Evolutionary conservation across 2,113 vertebrate genomes (phyloP).

Genomic region (Larimichthys crocea): DNA sequence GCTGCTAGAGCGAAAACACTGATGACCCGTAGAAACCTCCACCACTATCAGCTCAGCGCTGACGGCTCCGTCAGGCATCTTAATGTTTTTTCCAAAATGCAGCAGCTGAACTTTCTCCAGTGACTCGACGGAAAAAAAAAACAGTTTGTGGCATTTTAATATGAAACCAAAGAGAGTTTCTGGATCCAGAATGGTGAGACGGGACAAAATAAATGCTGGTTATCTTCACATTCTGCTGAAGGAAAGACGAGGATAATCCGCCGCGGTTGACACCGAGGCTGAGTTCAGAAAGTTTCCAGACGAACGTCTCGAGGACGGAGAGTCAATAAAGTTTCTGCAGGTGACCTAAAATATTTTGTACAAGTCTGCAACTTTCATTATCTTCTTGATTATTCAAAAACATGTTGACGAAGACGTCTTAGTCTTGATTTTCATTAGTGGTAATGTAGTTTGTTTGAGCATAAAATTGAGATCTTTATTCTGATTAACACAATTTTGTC

Average conservation of each 20-base stretch:
- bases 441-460: too few relatives aligned
- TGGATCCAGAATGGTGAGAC: not conserved
- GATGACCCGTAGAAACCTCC: too few relatives aligned
- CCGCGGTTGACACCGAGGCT: not conserved
- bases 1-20: not conserved
- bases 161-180: conserved; percentile 3
- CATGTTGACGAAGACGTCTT: too few relatives aligned
- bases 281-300: conserved; percentile 32
- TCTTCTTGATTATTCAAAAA: too few relatives aligned
- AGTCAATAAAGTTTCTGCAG: not conserved
- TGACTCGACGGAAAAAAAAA: conserved; percentile 14
- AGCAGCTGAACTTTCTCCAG: conserved; percentile 1
- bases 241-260: conserved; percentile 23
- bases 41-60: not conserved
- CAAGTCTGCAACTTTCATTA: too few relatives aligned
- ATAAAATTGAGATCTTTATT: too few relatives aligned
- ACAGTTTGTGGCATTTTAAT: not conserved
- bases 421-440: too few relatives aligned
- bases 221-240: not conserved
- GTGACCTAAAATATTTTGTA: too few relatives aligned
- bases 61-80: not conserved
- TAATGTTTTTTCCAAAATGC: conserved; percentile 14
- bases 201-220: conserved; percentile 25
- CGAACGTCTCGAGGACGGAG: not conserved
- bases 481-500: too few relatives aligned